These are phyloP conservation scores for Halictus rubicundus DNA, from an alignment of 1,140 invertebrate genomes.

Conservation along the genomic window DNA sequence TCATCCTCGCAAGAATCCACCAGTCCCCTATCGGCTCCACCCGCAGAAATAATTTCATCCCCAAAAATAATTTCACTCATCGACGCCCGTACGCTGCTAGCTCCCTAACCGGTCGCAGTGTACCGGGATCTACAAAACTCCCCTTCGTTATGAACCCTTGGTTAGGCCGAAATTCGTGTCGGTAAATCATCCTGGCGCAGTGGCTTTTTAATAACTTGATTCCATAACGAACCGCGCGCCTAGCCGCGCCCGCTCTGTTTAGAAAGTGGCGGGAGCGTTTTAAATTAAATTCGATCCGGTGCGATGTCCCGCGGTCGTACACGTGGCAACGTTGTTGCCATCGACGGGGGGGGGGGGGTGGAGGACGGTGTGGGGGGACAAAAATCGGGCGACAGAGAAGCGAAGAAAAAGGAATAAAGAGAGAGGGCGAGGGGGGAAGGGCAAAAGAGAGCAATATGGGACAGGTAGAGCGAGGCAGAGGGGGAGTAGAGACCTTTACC, in stretches of 20 bases:
- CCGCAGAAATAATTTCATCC: neutral
- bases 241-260: constrained; percentile 42
- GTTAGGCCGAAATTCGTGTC: constrained; percentile 1
- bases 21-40: neutral
- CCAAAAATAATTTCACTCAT: constrained; percentile 4
- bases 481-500: constrained; percentile 44
- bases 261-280: constrained; percentile 55
- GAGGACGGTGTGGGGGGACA: neutral
- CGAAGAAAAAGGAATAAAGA: neutral
- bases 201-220: constrained; percentile 50
- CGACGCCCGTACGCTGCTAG: neutral
- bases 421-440: neutral
- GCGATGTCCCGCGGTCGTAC: constrained; percentile 14
- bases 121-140: too few species aligned
- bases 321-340: constrained; percentile 42
- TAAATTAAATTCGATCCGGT: constrained; percentile 62
- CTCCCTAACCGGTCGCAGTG: too few species aligned
- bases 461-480: neutral
- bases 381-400: constrained; percentile 9
- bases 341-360: neutral
- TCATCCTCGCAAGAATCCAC: neutral
- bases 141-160: neutral
- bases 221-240: constrained; percentile 26
- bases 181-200: constrained; percentile 32
- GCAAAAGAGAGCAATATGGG: neutral